Base-by-base conservation (phyloP, 1,140 invertebrate genomes). In the Hyposmocoma kahamanoa region DNA sequence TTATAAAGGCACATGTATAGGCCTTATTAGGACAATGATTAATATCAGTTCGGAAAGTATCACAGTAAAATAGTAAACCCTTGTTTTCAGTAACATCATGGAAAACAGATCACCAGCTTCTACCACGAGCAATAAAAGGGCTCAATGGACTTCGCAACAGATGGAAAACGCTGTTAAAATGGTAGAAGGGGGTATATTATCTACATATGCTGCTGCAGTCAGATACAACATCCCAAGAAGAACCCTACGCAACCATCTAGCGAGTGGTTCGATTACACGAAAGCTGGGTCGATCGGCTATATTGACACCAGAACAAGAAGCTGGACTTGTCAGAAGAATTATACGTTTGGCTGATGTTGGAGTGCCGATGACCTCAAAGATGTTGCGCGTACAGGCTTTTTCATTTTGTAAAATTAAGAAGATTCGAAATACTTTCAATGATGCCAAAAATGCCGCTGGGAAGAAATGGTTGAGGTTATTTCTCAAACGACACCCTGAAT, bases 301-400 rank as follows among this genome's bases (percentile, higher is more conserved):
- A n/a, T n/a, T n/a, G n/a, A 53, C 43, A 42, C 26, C 28, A 38
- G 53, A 62, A 34, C 57, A 72, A 51, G 58, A 67, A 55, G 52
- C 17, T 22, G 49, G 56, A 39, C 43, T 67, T 21, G 51, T 42
- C 9, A 19, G n/a, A n/a, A 45, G 63, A 47, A 66, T 72, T 41
- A 45, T 56, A 39, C 44, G 56, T 28, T 53, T 65, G n/a, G 56
- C 67, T 38, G 38, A 60, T 34, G 30, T 66, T 32, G 69, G 72
- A 13, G 21, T 61, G 18, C 69, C 69, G 15, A 20, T 69, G 15
- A 75, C 62, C 9, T 42, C 47, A n/a, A 53, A 56, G 42, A 32
- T 49, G 19, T 10, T 64, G 17, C 43, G 56, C 11, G 19, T 22
- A 30, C 42, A 34, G 34, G 59, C 47, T 19, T 62, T 28, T 47